Evolutionary conservation across 2,797 vertebrate genomes (phyloP), one percentile per base, ranked within the genome.

Genomic region (Pempheris klunzingeri): DNA sequence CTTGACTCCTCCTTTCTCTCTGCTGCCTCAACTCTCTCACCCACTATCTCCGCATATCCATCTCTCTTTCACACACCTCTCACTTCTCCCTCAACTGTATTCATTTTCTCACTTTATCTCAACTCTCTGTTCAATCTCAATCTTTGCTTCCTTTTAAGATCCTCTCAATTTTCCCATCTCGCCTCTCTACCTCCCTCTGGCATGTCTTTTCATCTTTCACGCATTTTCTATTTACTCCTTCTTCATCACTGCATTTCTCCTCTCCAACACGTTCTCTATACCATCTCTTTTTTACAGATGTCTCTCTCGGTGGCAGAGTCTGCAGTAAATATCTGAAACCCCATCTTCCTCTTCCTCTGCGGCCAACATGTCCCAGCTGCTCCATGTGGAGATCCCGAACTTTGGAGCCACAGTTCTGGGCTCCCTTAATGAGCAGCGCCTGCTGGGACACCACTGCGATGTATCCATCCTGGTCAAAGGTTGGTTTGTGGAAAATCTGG

Each of bases 361-460:
- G 43, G 82, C 83, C 91, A 91, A 93, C 96, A 99, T 99, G 98
- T 97, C 98, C 82, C 98, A 99, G 96, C 96, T 97, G 95, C 95
- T 99, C 93, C 98, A 99, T 92, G 96, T 99, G 90, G 98, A 99
- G 95, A 99, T 99, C 91, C 98, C 98, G 66, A 99, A 99, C 95
- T 99, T 99, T 0, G 98, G 98, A 93, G 99, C 95, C 95, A 98
- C 97, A 0, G 98, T 99, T 74, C 93, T 99, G 80, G 97, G 97
- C 94, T 98, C 97, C 88, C 95, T 99, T 24, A 99, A 99, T 0
- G 98, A 99, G 95, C 98, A 99, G 93, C 94, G 98, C 14, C 95
- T 99, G 77, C 95, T 97, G 94, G 98, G 98, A 83, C 97, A 99
- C 44, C 98, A 99, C 95, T 99, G 98, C 43, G 98, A 99, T 93